These are phyloP conservation scores for Platichthys stellatus DNA, from an alignment of 2,113 vertebrate genomes.

Conservation along the genomic window DNA sequence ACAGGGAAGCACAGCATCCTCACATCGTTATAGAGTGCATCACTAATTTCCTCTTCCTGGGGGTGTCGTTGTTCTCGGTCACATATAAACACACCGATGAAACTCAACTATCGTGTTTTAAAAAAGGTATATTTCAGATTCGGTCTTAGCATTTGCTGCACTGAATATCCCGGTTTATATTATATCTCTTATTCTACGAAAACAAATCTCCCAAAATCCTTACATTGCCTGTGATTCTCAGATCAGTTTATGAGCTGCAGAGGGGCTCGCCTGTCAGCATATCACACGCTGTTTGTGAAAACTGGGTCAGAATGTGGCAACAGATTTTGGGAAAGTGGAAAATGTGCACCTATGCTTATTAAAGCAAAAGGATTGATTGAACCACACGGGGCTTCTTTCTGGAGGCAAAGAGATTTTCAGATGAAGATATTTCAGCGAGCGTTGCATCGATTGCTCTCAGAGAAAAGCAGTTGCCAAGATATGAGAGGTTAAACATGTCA, in stretches of 20 bases:
- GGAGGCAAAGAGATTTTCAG: constrained; percentile 39
- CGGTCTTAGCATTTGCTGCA: not conserved
- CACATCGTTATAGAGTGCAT: not conserved
- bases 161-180: constrained; percentile 30
- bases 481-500: constrained; percentile 35
- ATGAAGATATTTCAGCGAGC: constrained; percentile 47
- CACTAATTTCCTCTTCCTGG: not conserved
- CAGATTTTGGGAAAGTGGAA: constrained; percentile 48
- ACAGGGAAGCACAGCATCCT: not conserved
- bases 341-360: constrained; percentile 58
- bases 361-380: constrained; percentile 42
- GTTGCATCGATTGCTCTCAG: constrained; percentile 35
- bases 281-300: constrained; percentile 41
- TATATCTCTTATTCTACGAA: constrained; percentile 23
- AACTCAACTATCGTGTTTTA: not conserved
- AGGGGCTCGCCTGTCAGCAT: constrained; percentile 41
- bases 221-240: constrained; percentile 9
- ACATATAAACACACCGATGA: not conserved
- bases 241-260: not conserved
- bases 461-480: constrained; percentile 26
- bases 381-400: constrained; percentile 33
- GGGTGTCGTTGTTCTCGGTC: no score
- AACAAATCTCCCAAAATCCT: constrained; percentile 30
- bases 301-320: constrained; percentile 57
- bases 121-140: not conserved